Evolutionary conservation across 53 echinoderm and acorn worm genomes (phyloP).

Genomic region (Patiria pectinifera): DNA sequence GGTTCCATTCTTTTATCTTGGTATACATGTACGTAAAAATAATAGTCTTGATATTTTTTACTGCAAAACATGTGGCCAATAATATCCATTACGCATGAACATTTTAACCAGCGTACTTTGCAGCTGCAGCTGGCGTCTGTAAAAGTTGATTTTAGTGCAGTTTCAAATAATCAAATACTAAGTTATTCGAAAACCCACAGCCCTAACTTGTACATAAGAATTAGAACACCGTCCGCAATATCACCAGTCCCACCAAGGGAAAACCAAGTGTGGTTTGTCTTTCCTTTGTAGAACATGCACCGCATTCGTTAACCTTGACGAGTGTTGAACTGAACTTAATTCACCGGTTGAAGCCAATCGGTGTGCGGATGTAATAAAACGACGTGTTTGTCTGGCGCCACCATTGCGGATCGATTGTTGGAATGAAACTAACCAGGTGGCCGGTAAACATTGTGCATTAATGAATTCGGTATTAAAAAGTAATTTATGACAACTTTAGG

Average conservation of each 20-base stretch:
- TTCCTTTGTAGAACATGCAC: not conserved
- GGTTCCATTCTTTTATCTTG: too few relatives aligned
- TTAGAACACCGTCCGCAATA: not conserved
- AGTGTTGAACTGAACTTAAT: slow-evolving; percentile 26
- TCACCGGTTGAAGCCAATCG: not conserved
- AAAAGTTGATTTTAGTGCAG: too few relatives aligned
- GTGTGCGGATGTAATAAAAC: not conserved
- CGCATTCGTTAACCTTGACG: slow-evolving; percentile 1
- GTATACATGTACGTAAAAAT: too few relatives aligned
- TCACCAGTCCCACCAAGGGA: not conserved
- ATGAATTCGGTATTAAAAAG: not conserved
- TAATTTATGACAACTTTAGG: too few relatives aligned
- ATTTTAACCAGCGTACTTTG: too few relatives aligned
- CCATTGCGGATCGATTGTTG: not conserved
- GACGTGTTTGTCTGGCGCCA: not conserved
- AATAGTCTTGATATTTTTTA: too few relatives aligned
- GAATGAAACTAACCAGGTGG: not conserved
- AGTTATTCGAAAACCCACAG: too few relatives aligned
- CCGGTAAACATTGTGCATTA: not conserved
- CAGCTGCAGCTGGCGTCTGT: too few relatives aligned
- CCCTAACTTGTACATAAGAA: too few relatives aligned
- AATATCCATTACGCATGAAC: too few relatives aligned
- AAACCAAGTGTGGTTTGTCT: not conserved
- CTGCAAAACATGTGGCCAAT: too few relatives aligned
- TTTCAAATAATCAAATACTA: too few relatives aligned